Percentiles rank a stretch among this genome's conserved stretches.
Evolutionary conservation across 1,140 invertebrate genomes (phyloP).

Genomic region (Meteorus sp.): DNA sequence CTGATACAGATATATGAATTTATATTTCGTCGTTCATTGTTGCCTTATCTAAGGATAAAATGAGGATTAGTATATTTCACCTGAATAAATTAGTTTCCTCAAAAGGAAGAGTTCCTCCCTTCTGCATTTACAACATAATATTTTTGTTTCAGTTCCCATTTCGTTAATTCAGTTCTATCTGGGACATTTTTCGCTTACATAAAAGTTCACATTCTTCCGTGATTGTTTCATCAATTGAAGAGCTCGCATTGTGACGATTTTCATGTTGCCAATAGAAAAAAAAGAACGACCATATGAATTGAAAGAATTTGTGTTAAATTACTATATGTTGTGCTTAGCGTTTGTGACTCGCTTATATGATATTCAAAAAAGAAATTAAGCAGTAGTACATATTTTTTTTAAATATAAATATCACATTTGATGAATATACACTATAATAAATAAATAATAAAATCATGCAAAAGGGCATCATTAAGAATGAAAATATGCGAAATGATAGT

Average conservation of each 20-base stretch:
- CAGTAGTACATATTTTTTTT: constrained; percentile 16
- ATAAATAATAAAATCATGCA: constrained; percentile 34
- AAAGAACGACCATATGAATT: too few species aligned
- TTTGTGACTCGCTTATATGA: not conserved
- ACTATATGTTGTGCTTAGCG: not conserved
- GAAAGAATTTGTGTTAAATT: too few species aligned
- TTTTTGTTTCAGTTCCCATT: not conserved
- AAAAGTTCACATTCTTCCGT: too few species aligned
- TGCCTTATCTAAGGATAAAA: constrained; percentile 1
- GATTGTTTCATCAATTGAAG: too few species aligned
- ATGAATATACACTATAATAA: constrained; percentile 37
- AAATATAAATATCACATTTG: constrained; percentile 48
- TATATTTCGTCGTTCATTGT: constrained; percentile 3
- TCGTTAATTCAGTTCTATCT: too few species aligned
- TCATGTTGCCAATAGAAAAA: too few species aligned
- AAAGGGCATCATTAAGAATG: not conserved
- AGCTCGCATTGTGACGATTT: too few species aligned
- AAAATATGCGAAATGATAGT: not conserved
- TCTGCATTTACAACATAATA: not conserved
- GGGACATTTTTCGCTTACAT: too few species aligned
- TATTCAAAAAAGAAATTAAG: constrained; percentile 10
- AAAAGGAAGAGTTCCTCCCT: too few species aligned
- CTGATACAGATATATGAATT: not conserved
- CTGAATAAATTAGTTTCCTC: constrained; percentile 23
- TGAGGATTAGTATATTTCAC: not conserved